Evolutionary conservation across 1,140 invertebrate species (phyloP), one percentile per base, ranked within the genome.

Genomic region (Panagrolaimus sp.): DNA sequence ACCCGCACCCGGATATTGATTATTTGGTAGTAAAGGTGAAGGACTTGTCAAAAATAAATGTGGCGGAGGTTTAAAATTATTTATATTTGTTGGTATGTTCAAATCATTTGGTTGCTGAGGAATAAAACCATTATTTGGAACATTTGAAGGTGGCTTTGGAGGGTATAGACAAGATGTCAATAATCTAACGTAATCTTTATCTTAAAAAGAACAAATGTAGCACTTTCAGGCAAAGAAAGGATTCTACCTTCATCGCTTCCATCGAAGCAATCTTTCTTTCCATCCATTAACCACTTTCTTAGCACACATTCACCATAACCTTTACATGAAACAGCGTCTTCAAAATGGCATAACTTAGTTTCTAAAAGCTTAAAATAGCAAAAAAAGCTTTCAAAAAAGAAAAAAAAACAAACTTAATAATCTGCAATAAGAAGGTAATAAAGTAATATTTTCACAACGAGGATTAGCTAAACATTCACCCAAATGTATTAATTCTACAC

Each of bases 261-360:
- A 46, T 74, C 73, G 16, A 74, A 57, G 63, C 73, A 74, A 51
- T 74, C 68, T 3, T 42, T 70, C 27, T 74, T 63, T 1, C 73
- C 73, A 66, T 74, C 68, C 63, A 63, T 62, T 13, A 74, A 48
- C 73, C 73, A 74, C 57, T 75, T 74, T 3, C 20, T 43, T 8
- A 74, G 64, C 23, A 74, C 69, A 51, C 73, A 74, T 65, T 74
- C 68, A 23, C 73, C 73, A 53, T 74, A 74, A n/a, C 73, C 73
- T 38, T 51, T 66, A 27, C 73, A 74, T 7, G 68, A 62, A 9
- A 74, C 31, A 14, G 73, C 53, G 43, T 75, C 69, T 16, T 43
- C 57, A 27, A 74, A 42, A 27, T 64, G 43, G 63, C 73, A 74
- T 13, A 74, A 62, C 47, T 65, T 63, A 5, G 63, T 14, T 62